Evolutionary conservation across 1,140 invertebrate genomes (phyloP).

Genomic region (Drosophila ficusphila): DNA sequence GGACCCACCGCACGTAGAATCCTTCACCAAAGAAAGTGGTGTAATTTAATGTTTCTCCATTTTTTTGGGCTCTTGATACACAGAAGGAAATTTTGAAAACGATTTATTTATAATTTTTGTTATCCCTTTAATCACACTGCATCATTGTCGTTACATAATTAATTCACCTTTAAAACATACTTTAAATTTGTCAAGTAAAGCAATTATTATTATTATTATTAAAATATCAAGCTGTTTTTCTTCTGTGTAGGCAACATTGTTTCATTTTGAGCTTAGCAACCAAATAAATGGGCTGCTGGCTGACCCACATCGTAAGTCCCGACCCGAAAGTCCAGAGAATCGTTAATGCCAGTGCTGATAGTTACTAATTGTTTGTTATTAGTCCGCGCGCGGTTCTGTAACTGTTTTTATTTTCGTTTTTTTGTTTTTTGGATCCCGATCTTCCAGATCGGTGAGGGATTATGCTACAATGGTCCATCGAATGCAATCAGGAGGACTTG

Average conservation of each 20-base stretch:
- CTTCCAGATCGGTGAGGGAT: slow-evolving; percentile 15
- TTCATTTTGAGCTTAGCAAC: background rate
- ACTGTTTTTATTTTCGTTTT: too few species aligned
- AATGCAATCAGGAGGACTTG: slow-evolving; percentile 36
- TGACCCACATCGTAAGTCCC: slow-evolving; percentile 59
- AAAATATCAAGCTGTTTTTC: background rate
- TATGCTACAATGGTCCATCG: slow-evolving; percentile 22
- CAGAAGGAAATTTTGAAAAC: background rate
- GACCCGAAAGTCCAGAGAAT: slow-evolving; percentile 2
- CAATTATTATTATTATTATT: too few species aligned
- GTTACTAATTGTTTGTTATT: slow-evolving; percentile 81
- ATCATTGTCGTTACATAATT: too few species aligned
- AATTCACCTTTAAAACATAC: too few species aligned
- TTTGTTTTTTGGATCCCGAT: background rate
- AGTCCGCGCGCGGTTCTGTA: slow-evolving; percentile 53
- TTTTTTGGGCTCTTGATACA: background rate
- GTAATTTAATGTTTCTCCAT: slow-evolving; percentile 22
- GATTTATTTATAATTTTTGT: too few species aligned
- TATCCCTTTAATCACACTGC: too few species aligned
- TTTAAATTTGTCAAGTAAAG: too few species aligned
- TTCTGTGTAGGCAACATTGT: slow-evolving; percentile 10
- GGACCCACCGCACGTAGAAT: slow-evolving; percentile 41
- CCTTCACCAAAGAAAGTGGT: background rate
- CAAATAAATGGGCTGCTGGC: slow-evolving; percentile 44
- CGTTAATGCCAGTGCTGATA: slow-evolving; percentile 66